phyloP scores from a whole-genome alignment of 2,888 invertebrate genomes.

The Patella pellucida region DNA sequence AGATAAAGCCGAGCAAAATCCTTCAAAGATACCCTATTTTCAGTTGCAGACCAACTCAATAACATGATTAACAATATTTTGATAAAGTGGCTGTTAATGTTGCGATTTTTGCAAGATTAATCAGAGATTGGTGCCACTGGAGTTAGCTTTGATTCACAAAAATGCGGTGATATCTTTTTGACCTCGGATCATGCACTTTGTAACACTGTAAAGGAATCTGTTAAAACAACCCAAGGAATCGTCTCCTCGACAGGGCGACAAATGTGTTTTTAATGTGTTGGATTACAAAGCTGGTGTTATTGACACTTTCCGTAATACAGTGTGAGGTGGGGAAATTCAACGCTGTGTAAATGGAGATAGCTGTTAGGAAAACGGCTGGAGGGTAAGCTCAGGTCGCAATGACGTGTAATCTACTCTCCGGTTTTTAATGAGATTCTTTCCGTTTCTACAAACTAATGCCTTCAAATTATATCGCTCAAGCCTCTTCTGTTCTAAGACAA shows the following conservation, averaged over 20 bases:
- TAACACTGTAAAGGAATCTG: background rate
- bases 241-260: background rate
- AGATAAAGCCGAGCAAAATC: background rate
- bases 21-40: background rate
- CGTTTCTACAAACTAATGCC: too few species aligned
- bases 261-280: conserved; percentile 9
- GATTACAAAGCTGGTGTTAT: conserved; percentile 1
- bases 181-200: too few species aligned
- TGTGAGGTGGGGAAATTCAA: too few species aligned
- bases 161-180: background rate
- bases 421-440: too few species aligned
- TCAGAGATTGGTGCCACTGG: background rate
- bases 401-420: too few species aligned
- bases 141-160: background rate
- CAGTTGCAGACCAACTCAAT: background rate
- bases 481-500: too few species aligned
- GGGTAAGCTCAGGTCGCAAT: too few species aligned
- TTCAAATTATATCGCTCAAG: too few species aligned
- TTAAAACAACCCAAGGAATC: background rate
- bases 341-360: too few species aligned
- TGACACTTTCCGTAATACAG: background rate
- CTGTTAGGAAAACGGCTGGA: too few species aligned
- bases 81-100: conserved; percentile 1
- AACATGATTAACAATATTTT: conserved; percentile 3
- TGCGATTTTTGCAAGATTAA: background rate